A percentile compares a stretch with the other conserved stretches of the same genome.
Conservation (phyloP, 2,113 vertebrate genomes). For the Oreochromis aureus region DNA sequence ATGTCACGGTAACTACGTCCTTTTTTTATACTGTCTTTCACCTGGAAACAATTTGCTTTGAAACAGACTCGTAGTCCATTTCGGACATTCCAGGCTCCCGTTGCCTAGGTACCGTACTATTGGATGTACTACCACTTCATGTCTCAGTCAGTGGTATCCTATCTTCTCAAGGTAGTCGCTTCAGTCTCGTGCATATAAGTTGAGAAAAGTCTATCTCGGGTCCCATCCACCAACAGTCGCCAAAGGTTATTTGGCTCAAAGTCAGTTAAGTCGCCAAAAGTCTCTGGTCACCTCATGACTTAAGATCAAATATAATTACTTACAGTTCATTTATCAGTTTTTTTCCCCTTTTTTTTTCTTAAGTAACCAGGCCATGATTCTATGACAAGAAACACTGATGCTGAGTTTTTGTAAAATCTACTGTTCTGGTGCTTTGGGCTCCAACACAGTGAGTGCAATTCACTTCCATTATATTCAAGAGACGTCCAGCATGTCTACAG, state of each 20-base stretch:
- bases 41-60: neutral
- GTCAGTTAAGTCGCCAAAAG: neutral
- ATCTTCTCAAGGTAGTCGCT: neutral
- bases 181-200: neutral
- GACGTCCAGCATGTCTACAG: neutral
- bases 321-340: neutral
- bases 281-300: neutral
- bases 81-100: neutral
- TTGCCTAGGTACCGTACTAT: neutral
- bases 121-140: neutral
- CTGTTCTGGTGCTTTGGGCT: neutral
- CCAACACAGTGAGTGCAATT: neutral
- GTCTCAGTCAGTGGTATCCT: neutral
- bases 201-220: neutral
- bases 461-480: neutral
- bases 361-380: neutral
- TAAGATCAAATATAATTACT: neutral
- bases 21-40: neutral
- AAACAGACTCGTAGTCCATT: neutral
- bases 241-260: neutral
- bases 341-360: neutral
- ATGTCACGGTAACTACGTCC: neutral
- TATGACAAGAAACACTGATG: neutral
- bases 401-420: neutral
- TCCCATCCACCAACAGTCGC: neutral